Evolutionary conservation across 2,888 invertebrate species (phyloP).

Genomic region (Frankliniella fusca): DNA sequence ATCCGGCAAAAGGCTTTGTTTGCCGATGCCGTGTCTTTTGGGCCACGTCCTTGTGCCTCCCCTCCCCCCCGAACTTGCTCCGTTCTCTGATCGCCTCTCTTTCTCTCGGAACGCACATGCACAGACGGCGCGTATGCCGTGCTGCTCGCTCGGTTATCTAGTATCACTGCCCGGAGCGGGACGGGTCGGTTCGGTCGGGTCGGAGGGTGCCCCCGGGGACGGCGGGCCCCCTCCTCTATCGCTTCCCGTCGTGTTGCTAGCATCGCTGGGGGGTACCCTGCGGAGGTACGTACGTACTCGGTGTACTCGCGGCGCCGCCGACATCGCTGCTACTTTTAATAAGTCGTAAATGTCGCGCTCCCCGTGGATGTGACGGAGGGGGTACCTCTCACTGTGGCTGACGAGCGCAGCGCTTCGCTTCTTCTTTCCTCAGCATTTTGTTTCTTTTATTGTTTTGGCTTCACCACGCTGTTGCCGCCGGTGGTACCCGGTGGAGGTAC

Average conservation of each 20-base stretch:
- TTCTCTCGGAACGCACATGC: background rate
- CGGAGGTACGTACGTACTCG: background rate
- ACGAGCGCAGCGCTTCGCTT: too few species aligned
- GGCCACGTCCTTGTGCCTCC: too few species aligned
- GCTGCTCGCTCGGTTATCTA: background rate
- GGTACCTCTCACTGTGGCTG: background rate
- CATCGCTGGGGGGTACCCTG: background rate
- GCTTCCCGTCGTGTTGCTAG: background rate
- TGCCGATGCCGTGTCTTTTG: too few species aligned
- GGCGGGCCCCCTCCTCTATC: too few species aligned
- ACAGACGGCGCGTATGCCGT: background rate
- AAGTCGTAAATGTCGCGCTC: slow-evolving; percentile 1
- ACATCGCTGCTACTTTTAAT: background rate
- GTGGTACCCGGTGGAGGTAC: background rate
- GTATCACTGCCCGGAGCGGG: background rate
- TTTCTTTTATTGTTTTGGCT: background rate
- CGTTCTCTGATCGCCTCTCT: background rate
- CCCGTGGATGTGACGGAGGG: background rate
- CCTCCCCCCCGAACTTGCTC: too few species aligned
- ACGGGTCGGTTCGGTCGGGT: too few species aligned
- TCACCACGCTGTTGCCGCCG: background rate
- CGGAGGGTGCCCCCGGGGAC: too few species aligned
- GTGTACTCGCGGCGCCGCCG: background rate
- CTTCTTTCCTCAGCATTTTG: too few species aligned
- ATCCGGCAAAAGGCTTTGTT: too few species aligned